phyloP scores from a whole-genome alignment of 2,888 invertebrate species.

The Eupithecia subfuscata region DNA sequence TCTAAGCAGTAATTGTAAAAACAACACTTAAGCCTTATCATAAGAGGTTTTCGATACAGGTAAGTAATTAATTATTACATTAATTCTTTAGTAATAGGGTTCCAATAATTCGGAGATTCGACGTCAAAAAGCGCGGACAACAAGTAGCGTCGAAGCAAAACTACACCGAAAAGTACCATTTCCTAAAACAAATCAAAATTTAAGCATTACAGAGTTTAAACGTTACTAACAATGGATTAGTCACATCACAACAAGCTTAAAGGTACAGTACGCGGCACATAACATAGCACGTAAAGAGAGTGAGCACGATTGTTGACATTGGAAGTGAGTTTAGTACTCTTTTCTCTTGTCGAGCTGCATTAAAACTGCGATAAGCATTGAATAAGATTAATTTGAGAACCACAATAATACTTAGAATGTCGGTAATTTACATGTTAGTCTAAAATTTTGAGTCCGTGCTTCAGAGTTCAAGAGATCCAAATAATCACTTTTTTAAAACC shows the following conservation, averaged over 20 bases:
- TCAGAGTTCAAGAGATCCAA: slow-evolving; percentile 23
- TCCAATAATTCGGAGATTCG: slow-evolving; percentile 45
- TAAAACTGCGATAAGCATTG: slow-evolving; percentile 5
- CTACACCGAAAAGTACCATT: slow-evolving; percentile 46
- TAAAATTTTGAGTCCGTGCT: slow-evolving; percentile 19
- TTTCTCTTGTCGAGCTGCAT: slow-evolving; percentile 17
- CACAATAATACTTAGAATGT: slow-evolving; percentile 27
- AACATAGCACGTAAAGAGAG: slow-evolving; percentile 27
- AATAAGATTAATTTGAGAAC: slow-evolving; percentile 22
- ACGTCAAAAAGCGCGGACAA: slow-evolving; percentile 37
- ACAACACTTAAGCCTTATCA: not conserved
- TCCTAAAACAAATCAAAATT: slow-evolving; percentile 47
- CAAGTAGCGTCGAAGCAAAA: slow-evolving; percentile 37
- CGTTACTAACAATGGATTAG: slow-evolving; percentile 14
- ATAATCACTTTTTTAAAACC: slow-evolving; percentile 48
- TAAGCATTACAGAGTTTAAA: slow-evolving; percentile 12
- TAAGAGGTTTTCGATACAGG: not conserved
- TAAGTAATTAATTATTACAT: not conserved
- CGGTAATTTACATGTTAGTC: slow-evolving; percentile 16
- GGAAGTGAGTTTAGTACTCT: not conserved
- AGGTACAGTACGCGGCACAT: slow-evolving; percentile 20
- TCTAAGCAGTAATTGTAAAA: not conserved
- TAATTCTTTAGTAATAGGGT: slow-evolving; percentile 12
- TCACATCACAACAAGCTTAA: slow-evolving; percentile 29
- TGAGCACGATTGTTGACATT: not conserved